phyloP scores from a whole-genome alignment of 2,113 vertebrate species.

The Pogona vitticeps region DNA sequence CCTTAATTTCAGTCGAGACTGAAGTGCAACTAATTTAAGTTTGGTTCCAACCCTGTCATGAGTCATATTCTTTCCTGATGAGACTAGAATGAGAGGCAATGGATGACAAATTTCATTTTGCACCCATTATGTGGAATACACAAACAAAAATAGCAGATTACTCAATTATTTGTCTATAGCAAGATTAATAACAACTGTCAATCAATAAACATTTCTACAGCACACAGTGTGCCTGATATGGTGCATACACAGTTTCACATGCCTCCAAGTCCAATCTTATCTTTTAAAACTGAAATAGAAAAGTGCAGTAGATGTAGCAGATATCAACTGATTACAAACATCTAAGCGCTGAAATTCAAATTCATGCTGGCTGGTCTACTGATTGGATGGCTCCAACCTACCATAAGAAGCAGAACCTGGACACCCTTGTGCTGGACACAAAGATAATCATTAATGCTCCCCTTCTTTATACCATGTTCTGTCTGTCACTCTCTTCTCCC shows the following conservation, averaged over 20 bases:
- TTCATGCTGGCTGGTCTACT: neutral
- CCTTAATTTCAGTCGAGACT: no score
- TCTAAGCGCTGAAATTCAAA: neutral
- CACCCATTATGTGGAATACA: neutral
- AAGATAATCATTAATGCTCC: no score
- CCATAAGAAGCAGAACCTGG: neutral
- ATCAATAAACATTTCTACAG: slow-evolving; percentile 1
- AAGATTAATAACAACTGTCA: neutral
- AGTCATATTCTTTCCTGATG: neutral
- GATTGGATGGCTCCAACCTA: neutral
- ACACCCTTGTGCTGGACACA: no score
- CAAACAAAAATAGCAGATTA: neutral
- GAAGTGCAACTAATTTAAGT: neutral
- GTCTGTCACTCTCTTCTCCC: no score
- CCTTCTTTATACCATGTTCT: no score
- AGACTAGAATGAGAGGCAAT: neutral
- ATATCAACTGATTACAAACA: neutral
- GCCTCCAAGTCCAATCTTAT: neutral
- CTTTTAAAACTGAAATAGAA: neutral
- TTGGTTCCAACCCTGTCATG: neutral
- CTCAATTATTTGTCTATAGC: neutral
- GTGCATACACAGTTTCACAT: neutral
- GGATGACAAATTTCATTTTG: neutral
- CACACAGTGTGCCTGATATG: neutral
- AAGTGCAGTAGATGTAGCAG: neutral